Conservation (phyloP, 2,888 invertebrate genomes). For the Drosophila borborema region DNA sequence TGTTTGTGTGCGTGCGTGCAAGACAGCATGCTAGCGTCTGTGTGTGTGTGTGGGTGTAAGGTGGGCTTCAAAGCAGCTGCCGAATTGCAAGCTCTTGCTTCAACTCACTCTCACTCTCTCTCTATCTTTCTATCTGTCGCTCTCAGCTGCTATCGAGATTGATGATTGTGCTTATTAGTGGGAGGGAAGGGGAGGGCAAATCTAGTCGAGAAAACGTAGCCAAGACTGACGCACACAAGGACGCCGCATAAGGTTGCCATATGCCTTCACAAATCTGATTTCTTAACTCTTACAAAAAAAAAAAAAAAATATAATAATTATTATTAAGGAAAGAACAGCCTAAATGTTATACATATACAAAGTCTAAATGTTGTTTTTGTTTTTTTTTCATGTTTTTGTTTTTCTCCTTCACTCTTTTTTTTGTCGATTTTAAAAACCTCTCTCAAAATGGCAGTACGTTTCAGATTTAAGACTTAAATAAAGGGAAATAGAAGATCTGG, state of each 20-base stretch:
- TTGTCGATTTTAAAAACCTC: constrained; percentile 63
- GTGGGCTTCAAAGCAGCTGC: constrained; percentile 64
- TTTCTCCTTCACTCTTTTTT: constrained; percentile 11
- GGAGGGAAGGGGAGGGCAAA: neutral
- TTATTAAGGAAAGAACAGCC: constrained; percentile 67
- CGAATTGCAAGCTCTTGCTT: constrained; percentile 38
- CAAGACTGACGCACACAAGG: constrained; percentile 42
- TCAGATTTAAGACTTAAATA: constrained; percentile 45
- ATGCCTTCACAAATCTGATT: constrained; percentile 26
- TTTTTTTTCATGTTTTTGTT: constrained; percentile 23
- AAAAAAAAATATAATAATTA: neutral
- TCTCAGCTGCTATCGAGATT: constrained; percentile 52
- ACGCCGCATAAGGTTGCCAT: constrained; percentile 25
- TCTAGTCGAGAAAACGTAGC: constrained; percentile 32
- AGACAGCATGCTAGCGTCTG: constrained; percentile 10
- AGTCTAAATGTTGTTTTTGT: constrained; percentile 69
- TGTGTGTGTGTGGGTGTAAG: constrained; percentile 51
- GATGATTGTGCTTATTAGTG: constrained; percentile 47
- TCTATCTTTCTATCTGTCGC: neutral
- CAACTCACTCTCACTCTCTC: constrained; percentile 3
- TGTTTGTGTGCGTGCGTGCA: constrained; percentile 20
- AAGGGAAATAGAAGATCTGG: neutral
- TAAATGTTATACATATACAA: constrained; percentile 77
- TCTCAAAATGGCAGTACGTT: constrained; percentile 76
- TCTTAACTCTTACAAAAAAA: constrained; percentile 46